Conservation (phyloP, 1,140 invertebrate species). For the Penaeus chinensis region DNA sequence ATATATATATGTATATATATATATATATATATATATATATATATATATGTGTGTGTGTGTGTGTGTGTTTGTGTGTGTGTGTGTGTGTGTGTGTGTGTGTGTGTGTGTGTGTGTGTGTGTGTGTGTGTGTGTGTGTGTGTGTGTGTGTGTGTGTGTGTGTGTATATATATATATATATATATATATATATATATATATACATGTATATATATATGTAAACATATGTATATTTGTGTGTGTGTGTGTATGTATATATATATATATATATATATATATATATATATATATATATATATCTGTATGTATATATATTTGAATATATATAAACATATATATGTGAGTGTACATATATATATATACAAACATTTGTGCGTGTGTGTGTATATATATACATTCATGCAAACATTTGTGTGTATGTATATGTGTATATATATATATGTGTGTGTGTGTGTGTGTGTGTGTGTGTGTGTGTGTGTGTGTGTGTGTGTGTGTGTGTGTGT, state of each 20-base stretch:
- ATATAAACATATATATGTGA: neutral
- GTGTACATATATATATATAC: neutral
- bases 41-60: too few species aligned
- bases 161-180: slow-evolving; percentile 23
- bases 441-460: too few species aligned
- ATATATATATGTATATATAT: too few species aligned
- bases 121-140: neutral
- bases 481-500: too few species aligned
- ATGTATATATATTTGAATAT: slow-evolving; percentile 7
- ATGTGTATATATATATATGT: too few species aligned
- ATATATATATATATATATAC: slow-evolving; percentile 21
- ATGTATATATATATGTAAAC: neutral
- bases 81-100: neutral
- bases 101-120: neutral
- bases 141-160: neutral
- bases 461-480: too few species aligned
- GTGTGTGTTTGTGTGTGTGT: neutral
- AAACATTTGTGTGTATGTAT: neutral
- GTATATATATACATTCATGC: neutral
- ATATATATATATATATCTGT: slow-evolving; percentile 1
- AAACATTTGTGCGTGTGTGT: neutral
- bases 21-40: too few species aligned
- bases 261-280: slow-evolving; percentile 22
- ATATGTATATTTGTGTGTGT: neutral
- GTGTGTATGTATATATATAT: too few species aligned